These are phyloP conservation scores for Metaphire vulgaris DNA, from an alignment of 1,140 invertebrate species.

Conservation along the genomic window DNA sequence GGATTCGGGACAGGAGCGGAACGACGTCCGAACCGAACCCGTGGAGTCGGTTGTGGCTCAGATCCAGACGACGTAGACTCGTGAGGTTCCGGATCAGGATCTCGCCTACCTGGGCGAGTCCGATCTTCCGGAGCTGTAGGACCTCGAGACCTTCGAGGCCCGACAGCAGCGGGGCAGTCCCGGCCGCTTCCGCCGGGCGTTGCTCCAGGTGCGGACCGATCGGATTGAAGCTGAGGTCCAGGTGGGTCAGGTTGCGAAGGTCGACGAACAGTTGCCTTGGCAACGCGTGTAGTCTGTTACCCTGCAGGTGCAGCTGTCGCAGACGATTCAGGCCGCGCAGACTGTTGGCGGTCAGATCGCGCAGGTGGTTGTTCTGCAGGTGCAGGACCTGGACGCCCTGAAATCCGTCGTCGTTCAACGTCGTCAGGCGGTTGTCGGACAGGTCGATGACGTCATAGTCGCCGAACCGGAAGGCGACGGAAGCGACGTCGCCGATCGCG, in stretches of 20 bases:
- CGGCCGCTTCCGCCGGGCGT: slow-evolving; percentile 9
- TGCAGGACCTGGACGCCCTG: slow-evolving; percentile 31
- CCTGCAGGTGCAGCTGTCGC: background rate
- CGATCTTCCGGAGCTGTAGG: slow-evolving; percentile 31
- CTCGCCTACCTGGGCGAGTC: slow-evolving; percentile 32
- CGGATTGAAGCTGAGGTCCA: slow-evolving; percentile 39
- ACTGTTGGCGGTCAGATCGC: slow-evolving; percentile 26
- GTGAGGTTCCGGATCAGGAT: slow-evolving; percentile 34
- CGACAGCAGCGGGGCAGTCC: slow-evolving; percentile 31
- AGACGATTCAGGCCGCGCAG: slow-evolving; percentile 34
- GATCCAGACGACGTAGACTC: slow-evolving; percentile 33
- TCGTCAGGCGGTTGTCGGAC: slow-evolving; percentile 38
- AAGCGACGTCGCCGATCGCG: slow-evolving; percentile 33
- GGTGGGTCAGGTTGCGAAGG: slow-evolving; percentile 29
- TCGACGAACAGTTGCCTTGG: slow-evolving; percentile 30
- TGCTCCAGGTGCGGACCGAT: slow-evolving; percentile 31
- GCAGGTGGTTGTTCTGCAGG: slow-evolving; percentile 17
- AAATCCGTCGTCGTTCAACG: slow-evolving; percentile 35
- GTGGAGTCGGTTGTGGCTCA: slow-evolving; percentile 35
- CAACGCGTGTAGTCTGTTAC: slow-evolving; percentile 13
- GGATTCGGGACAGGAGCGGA: background rate
- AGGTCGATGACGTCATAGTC: slow-evolving; percentile 39
- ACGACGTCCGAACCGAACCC: background rate
- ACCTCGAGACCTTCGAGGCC: slow-evolving; percentile 26
- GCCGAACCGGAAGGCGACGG: slow-evolving; percentile 35